Evolutionary conservation across 2,888 invertebrate genomes (phyloP).

Genomic region (Keiferia lycopersicella): DNA sequence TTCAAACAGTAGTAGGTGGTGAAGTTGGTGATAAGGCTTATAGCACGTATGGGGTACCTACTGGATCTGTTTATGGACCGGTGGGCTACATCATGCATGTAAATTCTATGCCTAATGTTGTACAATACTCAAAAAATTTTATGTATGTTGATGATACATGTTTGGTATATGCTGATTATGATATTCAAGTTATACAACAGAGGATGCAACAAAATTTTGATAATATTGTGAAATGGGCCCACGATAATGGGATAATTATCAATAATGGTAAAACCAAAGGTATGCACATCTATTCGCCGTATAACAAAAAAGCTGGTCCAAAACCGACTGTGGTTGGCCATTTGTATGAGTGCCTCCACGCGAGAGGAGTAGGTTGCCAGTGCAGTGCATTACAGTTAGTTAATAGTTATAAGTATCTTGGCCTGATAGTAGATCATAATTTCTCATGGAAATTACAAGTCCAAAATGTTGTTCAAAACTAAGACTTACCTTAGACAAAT

Average conservation of each 20-base stretch:
- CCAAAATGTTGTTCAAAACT: no score
- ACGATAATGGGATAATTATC: conserved; percentile 11
- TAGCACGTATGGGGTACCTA: neutral
- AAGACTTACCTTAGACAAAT: no score
- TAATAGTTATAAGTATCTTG: no score
- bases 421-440: no score
- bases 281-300: conserved; percentile 12
- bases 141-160: conserved; percentile 17
- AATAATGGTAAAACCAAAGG: conserved; percentile 4
- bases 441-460: no score
- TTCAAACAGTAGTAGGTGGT: neutral
- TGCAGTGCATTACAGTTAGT: no score
- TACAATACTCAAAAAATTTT: neutral
- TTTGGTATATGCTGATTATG: neutral
- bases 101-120: neutral
- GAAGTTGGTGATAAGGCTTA: neutral
- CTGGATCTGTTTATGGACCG: conserved; percentile 6
- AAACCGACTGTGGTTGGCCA: neutral
- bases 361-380: no score
- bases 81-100: conserved; percentile 9
- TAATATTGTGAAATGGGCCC: conserved; percentile 1
- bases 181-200: neutral
- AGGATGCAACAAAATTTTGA: neutral
- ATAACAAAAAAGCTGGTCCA: neutral
- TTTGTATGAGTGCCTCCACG: no score